Conservation (phyloP, 2,113 vertebrate species). For the Elgaria multicarinata region DNA sequence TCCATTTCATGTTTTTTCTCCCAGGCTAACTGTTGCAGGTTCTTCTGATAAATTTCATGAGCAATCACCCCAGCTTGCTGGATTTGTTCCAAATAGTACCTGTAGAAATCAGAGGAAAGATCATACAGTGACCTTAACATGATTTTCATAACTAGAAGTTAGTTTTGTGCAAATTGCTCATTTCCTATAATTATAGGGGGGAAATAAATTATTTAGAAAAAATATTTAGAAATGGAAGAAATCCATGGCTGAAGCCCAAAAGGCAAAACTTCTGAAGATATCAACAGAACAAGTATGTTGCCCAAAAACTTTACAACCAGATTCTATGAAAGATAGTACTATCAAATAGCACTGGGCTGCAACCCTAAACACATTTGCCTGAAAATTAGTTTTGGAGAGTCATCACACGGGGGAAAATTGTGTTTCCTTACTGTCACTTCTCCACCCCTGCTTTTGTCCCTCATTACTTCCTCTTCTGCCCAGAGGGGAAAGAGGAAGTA, state of each 20-base stretch:
- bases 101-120: constrained; percentile 44
- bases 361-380: background rate
- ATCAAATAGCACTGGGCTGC: background rate
- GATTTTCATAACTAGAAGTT: background rate
- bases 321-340: background rate
- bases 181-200: background rate
- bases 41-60: constrained; percentile 42
- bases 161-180: background rate
- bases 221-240: background rate
- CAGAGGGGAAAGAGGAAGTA: no score
- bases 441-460: no score
- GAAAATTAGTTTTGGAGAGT: background rate
- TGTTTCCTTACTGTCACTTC: no score
- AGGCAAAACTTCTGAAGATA: background rate
- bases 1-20: constrained; percentile 61
- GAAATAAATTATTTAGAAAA: constrained; percentile 17
- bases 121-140: background rate
- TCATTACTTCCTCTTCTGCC: no score
- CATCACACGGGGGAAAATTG: no score
- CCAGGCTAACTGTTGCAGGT: constrained; percentile 40
- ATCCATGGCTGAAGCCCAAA: background rate
- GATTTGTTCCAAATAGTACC: constrained; percentile 58
- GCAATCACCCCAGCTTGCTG: background rate
- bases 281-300: background rate
- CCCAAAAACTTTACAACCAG: background rate